phyloP scores from a whole-genome alignment of 1,140 invertebrate genomes.

The Tenebrio molitor region DNA sequence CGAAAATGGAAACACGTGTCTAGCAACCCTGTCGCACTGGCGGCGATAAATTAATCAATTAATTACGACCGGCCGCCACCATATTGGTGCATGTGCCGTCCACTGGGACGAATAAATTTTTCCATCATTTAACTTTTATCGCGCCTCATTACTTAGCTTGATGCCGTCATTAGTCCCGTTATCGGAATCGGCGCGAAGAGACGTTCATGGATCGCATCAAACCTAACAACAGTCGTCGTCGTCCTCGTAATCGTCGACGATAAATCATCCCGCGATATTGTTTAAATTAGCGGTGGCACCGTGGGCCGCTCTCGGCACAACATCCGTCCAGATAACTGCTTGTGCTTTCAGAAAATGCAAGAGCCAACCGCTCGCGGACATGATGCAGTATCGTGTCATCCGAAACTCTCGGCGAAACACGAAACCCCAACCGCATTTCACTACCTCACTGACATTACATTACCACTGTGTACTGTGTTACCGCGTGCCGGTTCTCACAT shows the following conservation, averaged over 20 bases:
- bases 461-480: slow-evolving; percentile 41
- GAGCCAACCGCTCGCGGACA: slow-evolving; percentile 18
- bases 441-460: slow-evolving; percentile 47
- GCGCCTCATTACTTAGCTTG: slow-evolving; percentile 5
- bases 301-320: no score
- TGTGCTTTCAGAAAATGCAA: slow-evolving; percentile 34
- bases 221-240: background rate
- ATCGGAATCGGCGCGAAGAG: background rate
- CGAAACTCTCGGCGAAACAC: slow-evolving; percentile 9
- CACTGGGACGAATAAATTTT: slow-evolving; percentile 25
- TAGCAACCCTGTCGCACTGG: no score
- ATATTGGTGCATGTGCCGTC: slow-evolving; percentile 18
- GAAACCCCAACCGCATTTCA: slow-evolving; percentile 42
- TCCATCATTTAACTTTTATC: slow-evolving; percentile 32
- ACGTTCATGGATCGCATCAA: slow-evolving; percentile 17
- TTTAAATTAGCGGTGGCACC: slow-evolving; percentile 17
- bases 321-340: background rate
- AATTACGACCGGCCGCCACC: slow-evolving; percentile 9
- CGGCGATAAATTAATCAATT: slow-evolving; percentile 30
- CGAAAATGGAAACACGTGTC: no score
- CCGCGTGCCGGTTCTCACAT: slow-evolving; percentile 44
- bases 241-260: background rate
- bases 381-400: slow-evolving; percentile 38
- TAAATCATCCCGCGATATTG: slow-evolving; percentile 5
- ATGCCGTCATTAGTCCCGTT: slow-evolving; percentile 10